A percentile compares a stretch with the other conserved stretches of the same genome.
phyloP scores from a whole-genome alignment of 2,888 invertebrate genomes.

The Suillia variegata region DNA sequence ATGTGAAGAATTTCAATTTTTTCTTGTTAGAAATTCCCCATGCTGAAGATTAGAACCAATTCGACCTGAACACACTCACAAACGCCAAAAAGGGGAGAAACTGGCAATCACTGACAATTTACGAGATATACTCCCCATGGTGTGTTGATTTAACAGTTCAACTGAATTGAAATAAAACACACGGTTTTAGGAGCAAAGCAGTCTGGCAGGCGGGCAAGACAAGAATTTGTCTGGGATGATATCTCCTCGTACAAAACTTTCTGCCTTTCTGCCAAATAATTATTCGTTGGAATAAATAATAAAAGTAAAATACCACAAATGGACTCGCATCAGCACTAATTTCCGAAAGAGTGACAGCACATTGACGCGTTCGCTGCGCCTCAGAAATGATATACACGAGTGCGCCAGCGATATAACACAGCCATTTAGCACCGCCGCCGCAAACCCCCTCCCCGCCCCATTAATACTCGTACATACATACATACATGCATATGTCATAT shows the following conservation, averaged over 20 bases:
- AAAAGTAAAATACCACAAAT: constrained; percentile 25
- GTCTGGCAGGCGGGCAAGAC: too few species aligned
- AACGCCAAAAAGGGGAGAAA: neutral
- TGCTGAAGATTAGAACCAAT: too few species aligned
- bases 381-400: neutral
- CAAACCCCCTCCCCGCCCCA: too few species aligned
- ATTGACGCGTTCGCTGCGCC: constrained; percentile 11
- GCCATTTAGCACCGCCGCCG: neutral
- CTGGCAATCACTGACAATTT: constrained; percentile 43
- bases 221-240: too few species aligned
- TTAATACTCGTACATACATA: neutral
- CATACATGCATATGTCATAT: constrained; percentile 29
- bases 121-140: constrained; percentile 50
- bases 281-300: neutral
- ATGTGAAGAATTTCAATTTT: too few species aligned
- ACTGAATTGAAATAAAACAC: constrained; percentile 6
- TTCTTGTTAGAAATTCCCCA: too few species aligned
- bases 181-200: constrained; percentile 18
- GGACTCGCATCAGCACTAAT: constrained; percentile 21
- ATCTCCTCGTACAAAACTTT: too few species aligned
- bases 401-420: neutral
- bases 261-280: too few species aligned
- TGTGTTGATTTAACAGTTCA: constrained; percentile 20
- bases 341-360: constrained; percentile 20
- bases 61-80: too few species aligned